Percentiles rank a stretch among this genome's conserved stretches.
Evolutionary conservation across 1,140 invertebrate species (phyloP).

Genomic region (Bombus huntii): DNA sequence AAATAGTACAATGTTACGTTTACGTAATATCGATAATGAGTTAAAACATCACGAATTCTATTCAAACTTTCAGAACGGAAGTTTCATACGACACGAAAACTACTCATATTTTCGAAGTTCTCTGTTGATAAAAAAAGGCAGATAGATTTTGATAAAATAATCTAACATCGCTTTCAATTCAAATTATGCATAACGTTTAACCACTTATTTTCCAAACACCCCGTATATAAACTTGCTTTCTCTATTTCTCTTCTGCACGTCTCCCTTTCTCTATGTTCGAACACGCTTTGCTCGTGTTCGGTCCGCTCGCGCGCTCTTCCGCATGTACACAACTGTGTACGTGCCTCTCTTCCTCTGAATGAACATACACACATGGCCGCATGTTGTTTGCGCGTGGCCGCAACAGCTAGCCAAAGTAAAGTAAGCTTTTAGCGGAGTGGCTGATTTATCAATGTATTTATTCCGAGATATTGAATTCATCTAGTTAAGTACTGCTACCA

Average conservation of each 20-base stretch:
- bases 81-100: too few relatives aligned
- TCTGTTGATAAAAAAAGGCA: too few relatives aligned
- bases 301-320: background rate
- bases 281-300: conserved; percentile 26
- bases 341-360: conserved; percentile 30
- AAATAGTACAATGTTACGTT: too few relatives aligned
- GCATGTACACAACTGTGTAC: background rate
- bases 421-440: conserved; percentile 82
- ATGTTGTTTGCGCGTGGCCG: conserved; percentile 79
- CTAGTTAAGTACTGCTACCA: conserved; percentile 79
- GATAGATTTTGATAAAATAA: too few relatives aligned
- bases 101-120: too few relatives aligned
- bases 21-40: too few relatives aligned
- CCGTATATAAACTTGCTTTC: conserved; percentile 19
- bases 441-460: conserved; percentile 84
- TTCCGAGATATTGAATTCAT: conserved; percentile 83
- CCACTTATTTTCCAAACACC: conserved; percentile 42
- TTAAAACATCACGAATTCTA: too few relatives aligned
- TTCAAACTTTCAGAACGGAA: too few relatives aligned
- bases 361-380: conserved; percentile 48
- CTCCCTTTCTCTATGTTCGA: conserved; percentile 21
- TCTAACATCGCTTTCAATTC: background rate
- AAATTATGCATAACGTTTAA: background rate
- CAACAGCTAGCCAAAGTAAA: conserved; percentile 80
- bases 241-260: background rate